These are phyloP conservation scores for Boleophthalmus pectinirostris DNA, from an alignment of 2,113 vertebrate genomes.

Conservation along the genomic window DNA sequence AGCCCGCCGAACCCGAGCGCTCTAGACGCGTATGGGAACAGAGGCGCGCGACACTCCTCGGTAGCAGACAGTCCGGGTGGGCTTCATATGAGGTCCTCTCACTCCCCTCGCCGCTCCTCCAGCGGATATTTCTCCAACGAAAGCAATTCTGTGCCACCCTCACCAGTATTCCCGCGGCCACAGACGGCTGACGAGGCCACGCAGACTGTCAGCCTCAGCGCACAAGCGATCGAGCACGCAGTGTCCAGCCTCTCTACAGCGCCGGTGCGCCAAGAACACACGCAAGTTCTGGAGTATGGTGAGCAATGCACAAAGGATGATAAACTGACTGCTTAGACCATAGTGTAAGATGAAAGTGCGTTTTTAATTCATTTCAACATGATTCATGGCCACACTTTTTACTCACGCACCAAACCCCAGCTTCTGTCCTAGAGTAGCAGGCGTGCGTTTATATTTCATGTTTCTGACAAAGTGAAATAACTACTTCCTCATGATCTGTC, in stretches of 20 bases:
- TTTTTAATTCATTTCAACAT: background rate
- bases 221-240: constrained; percentile 77
- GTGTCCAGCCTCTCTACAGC: constrained; percentile 58
- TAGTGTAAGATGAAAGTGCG: background rate
- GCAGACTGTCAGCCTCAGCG: constrained; percentile 87
- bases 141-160: constrained; percentile 81
- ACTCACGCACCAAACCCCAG: background rate
- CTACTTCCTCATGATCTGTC: no score
- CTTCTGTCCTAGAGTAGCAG: background rate
- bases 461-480: no score
- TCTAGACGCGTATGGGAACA: constrained; percentile 65
- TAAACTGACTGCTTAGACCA: background rate
- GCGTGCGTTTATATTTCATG: no score
- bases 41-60: constrained; percentile 30
- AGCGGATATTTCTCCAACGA: constrained; percentile 94
- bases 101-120: constrained; percentile 85
- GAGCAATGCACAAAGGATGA: constrained; percentile 42
- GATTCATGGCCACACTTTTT: background rate
- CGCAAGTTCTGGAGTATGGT: constrained; percentile 57
- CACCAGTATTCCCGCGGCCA: constrained; percentile 61
- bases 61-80: constrained; percentile 74
- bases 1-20: background rate
- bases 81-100: constrained; percentile 83
- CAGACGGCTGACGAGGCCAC: constrained; percentile 81
- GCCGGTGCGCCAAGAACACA: no score